Base-by-base conservation (phyloP, 2,113 vertebrate genomes). In the Lagopus leucura region DNA sequence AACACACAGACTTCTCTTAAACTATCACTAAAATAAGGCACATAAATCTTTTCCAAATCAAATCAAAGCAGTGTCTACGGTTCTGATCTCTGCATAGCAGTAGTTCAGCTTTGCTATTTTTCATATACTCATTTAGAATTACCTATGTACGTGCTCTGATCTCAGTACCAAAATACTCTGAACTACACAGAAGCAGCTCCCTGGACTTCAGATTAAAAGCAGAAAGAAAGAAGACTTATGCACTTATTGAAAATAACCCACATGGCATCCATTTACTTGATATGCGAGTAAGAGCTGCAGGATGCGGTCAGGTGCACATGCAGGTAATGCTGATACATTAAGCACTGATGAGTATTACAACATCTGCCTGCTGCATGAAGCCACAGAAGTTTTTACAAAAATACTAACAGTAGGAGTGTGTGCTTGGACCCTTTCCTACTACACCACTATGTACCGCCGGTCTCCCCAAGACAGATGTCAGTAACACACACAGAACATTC, bases 11-110 rank as follows among this genome's bases (percentile, higher is more conserved):
- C 20, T 78, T 58, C 3, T 8, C 27, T 65, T 21, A 5, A 66
- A 67, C 8, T 10, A n/a, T 40, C 48, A 40, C 20, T 87, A 54
- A 91, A 89, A 70, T 10, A 82, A 0, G 0, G 20, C 40, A 84
- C 10, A 17, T 4, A 60, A 36, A 55, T 48, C 30, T 82, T 75
- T 54, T 14, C 71, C 58, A 20, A 42, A 93, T 52, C 11, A 92
- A 32, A 69, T 27, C 47, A 30, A 45, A 74, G 24, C 32, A 25
- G 21, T 2, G 5, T 9, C 40, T 45, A 22, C 48, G 54, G 28
- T 38, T 74, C 50, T 67, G 42, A 67, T 7, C 21, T 34, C 55
- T 38, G 32, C 1, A 0, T 4, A 30, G 1, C 16, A 57, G 30
- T 73, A 52, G 73, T 61, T 27, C n/a, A 73, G 40, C 1, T 3